Percentiles rank a stretch among this genome's conserved stretches.
These are phyloP conservation scores for Epinotia ramella DNA, from an alignment of 2,888 invertebrate genomes.

Conservation along the genomic window DNA sequence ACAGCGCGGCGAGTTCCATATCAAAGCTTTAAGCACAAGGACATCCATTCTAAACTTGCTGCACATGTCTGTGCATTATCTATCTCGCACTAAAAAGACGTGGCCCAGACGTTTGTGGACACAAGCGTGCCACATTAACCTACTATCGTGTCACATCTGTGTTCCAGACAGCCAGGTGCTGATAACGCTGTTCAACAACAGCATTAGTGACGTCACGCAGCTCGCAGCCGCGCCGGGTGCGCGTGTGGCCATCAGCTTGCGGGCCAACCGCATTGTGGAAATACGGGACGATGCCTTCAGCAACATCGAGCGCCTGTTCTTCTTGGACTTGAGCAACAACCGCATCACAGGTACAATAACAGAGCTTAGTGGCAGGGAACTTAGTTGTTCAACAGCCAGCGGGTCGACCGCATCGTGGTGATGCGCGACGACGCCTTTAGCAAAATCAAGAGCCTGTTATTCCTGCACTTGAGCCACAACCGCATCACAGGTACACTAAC, in stretches of 20 bases:
- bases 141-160: no score
- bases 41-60: no score
- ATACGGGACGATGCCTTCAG: slow-evolving; percentile 82
- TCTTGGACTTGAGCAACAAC: slow-evolving; percentile 86
- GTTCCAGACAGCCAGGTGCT: slow-evolving; percentile 76
- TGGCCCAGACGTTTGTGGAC: no score
- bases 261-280: slow-evolving; percentile 80
- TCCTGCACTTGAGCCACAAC: slow-evolving; percentile 86
- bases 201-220: slow-evolving; percentile 76
- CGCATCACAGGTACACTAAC: slow-evolving; percentile 76
- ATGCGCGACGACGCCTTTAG: slow-evolving; percentile 82
- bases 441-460: slow-evolving; percentile 77
- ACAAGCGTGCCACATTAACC: no score
- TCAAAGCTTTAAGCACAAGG: no score
- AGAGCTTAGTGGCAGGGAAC: neutral
- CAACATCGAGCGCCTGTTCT: slow-evolving; percentile 77
- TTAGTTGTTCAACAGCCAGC: neutral
- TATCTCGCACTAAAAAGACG: no score
- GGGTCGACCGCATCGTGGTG: neutral
- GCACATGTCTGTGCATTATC: no score
- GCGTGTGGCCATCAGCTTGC: slow-evolving; percentile 80
- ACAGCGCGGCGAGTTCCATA: no score
- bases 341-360: slow-evolving; percentile 75
- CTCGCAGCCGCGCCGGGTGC: slow-evolving; percentile 74
- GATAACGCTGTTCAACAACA: slow-evolving; percentile 85